Evolutionary conservation across 1,140 invertebrate species (phyloP), one percentile per base, ranked within the genome.

Genomic region (Drosophila lacteicornis): DNA sequence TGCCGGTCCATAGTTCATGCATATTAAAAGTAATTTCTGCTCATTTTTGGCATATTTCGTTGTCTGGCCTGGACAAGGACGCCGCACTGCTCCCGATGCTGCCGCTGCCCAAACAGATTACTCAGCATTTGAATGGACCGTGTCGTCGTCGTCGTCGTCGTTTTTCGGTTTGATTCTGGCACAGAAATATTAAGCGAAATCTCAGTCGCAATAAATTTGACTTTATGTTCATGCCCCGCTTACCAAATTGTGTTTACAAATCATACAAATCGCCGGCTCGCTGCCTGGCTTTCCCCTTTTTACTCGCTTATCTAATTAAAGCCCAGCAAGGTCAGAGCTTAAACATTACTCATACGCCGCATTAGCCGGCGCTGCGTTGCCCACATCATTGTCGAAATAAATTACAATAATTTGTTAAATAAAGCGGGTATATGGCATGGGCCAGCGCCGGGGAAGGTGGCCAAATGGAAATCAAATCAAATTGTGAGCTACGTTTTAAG

Each of bases 321-420:
- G 65, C 55, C 59, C 45, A 43, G 30, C 63, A 79, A 82, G 80
- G 83, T 79, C 76, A 75, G 60, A 75, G 73, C 85, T 69, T 45
- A 42, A 71, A 49, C 84, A 88, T 88, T 88, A 88, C 81, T 88
- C 84, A 88, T 88, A 90, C 84, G 85, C 66, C 69, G 66, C 81
- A 79, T 90, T 87, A 82, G 79, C 59, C 65, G 57, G 15, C 66
- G 38, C 53, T 42, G 45, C 59, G 38, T 60, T 45, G 45, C 67
- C 85, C 84, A 80, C 87, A 87, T 87, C 77, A 88, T 88, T 84
- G 85, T 81, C 80, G 68, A 84, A 74, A 88, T 88, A 88, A 88
- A 88, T 88, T 84, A 88, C 69, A 73, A 63, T 90, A 90, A 88
- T 88, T 90, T 88, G 80, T 75, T 88, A 84, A 90, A 90, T 81